Conservation (phyloP, 2,113 vertebrate species). For the Gallinago media region DNA sequence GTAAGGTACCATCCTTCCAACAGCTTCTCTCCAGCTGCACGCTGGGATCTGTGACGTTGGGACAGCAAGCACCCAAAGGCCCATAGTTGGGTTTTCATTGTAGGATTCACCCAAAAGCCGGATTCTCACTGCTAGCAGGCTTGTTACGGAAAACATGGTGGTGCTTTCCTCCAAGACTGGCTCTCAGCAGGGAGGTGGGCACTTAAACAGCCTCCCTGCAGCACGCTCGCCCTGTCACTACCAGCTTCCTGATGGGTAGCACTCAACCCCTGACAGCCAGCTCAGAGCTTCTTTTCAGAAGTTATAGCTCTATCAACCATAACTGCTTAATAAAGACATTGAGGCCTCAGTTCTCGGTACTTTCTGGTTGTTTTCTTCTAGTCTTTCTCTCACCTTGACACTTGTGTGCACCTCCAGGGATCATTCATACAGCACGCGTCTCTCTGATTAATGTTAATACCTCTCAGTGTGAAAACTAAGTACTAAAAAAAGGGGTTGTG, state of each 20-base stretch:
- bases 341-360: neutral
- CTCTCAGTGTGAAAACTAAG: neutral
- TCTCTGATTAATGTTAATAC: neutral
- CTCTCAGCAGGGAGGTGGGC: neutral
- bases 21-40: slow-evolving; percentile 80
- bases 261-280: neutral
- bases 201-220: neutral
- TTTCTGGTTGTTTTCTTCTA: neutral
- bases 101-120: neutral
- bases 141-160: accelerated
- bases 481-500: neutral
- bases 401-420: neutral
- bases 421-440: neutral
- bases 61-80: slow-evolving; percentile 71
- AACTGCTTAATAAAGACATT: neutral
- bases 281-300: neutral
- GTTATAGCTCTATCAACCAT: neutral
- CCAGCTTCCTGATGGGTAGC: neutral
- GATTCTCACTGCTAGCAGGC: neutral
- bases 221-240: accelerated
- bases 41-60: slow-evolving; percentile 79
- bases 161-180: neutral
- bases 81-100: neutral
- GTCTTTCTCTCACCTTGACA: slow-evolving; percentile 8
- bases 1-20: slow-evolving; percentile 78